Conservation (phyloP, 2,113 vertebrate species). For the Pongo pygmaeus region DNA sequence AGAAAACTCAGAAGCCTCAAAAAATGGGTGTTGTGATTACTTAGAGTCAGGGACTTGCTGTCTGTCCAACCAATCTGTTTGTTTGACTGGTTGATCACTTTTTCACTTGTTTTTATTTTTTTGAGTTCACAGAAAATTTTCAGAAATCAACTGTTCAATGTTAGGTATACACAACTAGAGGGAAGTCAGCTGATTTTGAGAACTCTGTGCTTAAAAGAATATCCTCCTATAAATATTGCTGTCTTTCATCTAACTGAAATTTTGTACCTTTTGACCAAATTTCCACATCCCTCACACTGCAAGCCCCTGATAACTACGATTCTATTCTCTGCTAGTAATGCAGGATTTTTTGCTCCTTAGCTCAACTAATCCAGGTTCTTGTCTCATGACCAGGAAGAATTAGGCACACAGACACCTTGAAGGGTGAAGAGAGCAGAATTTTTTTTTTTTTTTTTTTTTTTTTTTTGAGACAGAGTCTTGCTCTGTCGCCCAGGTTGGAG, state of each 20-base stretch:
- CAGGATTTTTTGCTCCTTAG: no score
- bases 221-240: not conserved
- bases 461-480: no score
- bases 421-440: no score
- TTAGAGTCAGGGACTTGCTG: not conserved
- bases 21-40: not conserved
- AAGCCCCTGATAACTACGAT: not conserved
- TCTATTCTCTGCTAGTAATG: not conserved
- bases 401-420: no score
- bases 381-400: no score
- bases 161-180: not conserved
- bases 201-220: not conserved
- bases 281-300: not conserved
- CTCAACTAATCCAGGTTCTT: no score
- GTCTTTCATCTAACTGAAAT: not conserved
- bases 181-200: not conserved
- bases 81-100: not conserved
- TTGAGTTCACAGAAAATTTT: not conserved
- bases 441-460: no score
- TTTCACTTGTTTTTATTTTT: not conserved
- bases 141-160: not conserved
- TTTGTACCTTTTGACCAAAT: not conserved
- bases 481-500: no score
- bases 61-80: not conserved
- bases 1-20: not conserved